phyloP scores from a whole-genome alignment of 1,140 invertebrate genomes.

The Philotrypesis tridentata region DNA sequence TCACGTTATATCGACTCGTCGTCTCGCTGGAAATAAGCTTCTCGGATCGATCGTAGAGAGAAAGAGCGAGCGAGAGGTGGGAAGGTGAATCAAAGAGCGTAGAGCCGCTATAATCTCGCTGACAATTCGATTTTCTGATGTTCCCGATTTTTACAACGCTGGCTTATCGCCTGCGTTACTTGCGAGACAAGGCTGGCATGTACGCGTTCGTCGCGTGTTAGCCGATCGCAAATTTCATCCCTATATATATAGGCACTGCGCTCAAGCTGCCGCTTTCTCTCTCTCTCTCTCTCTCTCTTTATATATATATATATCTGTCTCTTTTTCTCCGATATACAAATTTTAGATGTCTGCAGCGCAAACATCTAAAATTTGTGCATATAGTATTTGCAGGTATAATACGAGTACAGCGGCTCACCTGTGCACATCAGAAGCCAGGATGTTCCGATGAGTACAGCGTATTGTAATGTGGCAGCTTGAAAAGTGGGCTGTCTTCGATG shows the following conservation, averaged over 20 bases:
- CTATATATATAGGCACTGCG: neutral
- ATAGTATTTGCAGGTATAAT: no score
- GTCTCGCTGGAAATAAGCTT: conserved; percentile 16
- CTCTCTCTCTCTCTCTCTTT: no score
- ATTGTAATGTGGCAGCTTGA: no score
- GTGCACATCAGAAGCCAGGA: no score
- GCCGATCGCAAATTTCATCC: conserved; percentile 30
- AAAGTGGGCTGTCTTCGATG: no score
- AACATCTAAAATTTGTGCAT: neutral
- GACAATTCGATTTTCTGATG: neutral
- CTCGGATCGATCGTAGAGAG: conserved; percentile 10
- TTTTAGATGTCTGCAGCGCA: neutral
- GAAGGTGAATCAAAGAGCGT: conserved; percentile 2
- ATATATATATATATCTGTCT: neutral
- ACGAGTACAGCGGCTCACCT: no score
- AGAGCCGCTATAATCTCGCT: neutral
- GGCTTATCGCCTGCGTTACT: neutral
- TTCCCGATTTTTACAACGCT: neutral
- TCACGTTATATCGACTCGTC: no score
- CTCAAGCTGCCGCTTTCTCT: no score
- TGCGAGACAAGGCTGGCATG: neutral
- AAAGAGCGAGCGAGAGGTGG: neutral
- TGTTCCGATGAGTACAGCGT: neutral
- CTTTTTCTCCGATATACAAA: no score
- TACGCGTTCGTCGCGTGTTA: conserved; percentile 24